Percentiles rank a stretch among this genome's conserved stretches.
phyloP scores from a whole-genome alignment of 2,888 invertebrate species.

The Melieria crassipennis region DNA sequence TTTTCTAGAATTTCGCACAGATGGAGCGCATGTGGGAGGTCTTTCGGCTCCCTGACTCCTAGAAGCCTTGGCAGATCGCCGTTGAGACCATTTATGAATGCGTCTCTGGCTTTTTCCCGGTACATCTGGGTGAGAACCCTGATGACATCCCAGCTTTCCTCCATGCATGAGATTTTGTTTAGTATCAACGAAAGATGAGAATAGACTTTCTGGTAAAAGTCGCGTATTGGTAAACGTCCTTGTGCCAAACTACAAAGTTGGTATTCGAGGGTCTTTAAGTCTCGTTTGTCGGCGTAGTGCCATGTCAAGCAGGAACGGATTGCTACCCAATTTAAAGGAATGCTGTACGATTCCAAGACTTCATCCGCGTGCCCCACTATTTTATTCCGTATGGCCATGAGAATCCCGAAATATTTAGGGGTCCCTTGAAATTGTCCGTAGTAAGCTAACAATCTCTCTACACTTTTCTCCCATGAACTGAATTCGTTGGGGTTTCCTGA shows the following conservation, averaged over 20 bases:
- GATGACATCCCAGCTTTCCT: slow-evolving; percentile 28
- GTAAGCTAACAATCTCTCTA: slow-evolving; percentile 4
- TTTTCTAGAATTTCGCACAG: too few species aligned
- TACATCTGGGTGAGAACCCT: too few species aligned
- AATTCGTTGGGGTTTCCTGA: slow-evolving; percentile 6
- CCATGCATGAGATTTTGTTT: slow-evolving; percentile 41
- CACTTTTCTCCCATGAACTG: neutral
- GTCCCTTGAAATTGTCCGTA: slow-evolving; percentile 8
- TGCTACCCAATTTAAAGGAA: slow-evolving; percentile 9
- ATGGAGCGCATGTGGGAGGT: too few species aligned
- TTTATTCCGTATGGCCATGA: slow-evolving; percentile 18
- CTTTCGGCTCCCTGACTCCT: too few species aligned
- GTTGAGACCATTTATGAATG: too few species aligned
- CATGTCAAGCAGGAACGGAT: slow-evolving; percentile 8
- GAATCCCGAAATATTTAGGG: slow-evolving; percentile 17
- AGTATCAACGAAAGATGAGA: slow-evolving; percentile 42
- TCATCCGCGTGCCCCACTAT: too few species aligned
- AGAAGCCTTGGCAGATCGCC: too few species aligned
- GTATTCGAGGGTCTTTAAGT: slow-evolving; percentile 11
- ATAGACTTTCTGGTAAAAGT: slow-evolving; percentile 42
- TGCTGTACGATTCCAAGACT: too few species aligned
- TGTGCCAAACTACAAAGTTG: slow-evolving; percentile 34
- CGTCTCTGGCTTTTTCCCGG: too few species aligned
- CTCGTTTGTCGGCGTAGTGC: slow-evolving; percentile 18
- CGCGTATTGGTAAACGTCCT: slow-evolving; percentile 29